Percentiles rank a stretch among this genome's conserved stretches.
These are phyloP conservation scores for Melieria picta DNA, from an alignment of 2,888 invertebrate genomes.

Conservation along the genomic window DNA sequence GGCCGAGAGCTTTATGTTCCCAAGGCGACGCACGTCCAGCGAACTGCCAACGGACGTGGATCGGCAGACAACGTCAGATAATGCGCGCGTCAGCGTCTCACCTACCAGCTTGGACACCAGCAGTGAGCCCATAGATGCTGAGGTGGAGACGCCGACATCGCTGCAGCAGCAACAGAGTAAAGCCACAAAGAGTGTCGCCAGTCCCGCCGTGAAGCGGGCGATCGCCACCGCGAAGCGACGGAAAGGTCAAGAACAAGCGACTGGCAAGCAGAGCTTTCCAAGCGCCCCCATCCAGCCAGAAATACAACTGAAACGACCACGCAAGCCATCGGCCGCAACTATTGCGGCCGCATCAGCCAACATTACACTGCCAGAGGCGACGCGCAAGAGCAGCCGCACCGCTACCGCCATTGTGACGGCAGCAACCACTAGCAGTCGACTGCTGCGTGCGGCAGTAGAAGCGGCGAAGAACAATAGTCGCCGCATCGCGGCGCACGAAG, in stretches of 20 bases:
- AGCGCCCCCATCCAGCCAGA: constrained; percentile 66
- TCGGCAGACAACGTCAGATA: constrained; percentile 67
- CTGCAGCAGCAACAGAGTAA: neutral
- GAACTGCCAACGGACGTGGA: constrained; percentile 68
- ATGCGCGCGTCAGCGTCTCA: constrained; percentile 11
- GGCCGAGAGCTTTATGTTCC: constrained; percentile 88
- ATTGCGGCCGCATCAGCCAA: constrained; percentile 15
- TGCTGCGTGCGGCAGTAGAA: constrained; percentile 52
- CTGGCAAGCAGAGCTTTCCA: constrained; percentile 60
- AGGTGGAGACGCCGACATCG: constrained; percentile 1
- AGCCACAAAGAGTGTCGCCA: neutral
- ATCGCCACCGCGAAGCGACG: constrained; percentile 49
- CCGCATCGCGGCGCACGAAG: constrained; percentile 11
- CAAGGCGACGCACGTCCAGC: constrained; percentile 69
- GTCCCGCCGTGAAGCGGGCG: constrained; percentile 40
- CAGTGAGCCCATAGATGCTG: constrained; percentile 32
- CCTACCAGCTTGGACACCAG: constrained; percentile 47
- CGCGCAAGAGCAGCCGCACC: constrained; percentile 59
- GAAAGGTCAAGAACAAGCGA: constrained; percentile 44
- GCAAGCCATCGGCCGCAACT: constrained; percentile 29
- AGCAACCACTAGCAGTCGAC: constrained; percentile 58
- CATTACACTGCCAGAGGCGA: constrained; percentile 50
- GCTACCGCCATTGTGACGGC: constrained; percentile 62
- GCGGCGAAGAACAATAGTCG: constrained; percentile 46
- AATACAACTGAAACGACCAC: constrained; percentile 47